A percentile compares a stretch with the other conserved stretches of the same genome.
Conservation (phyloP, 2,888 invertebrate genomes). For the Mesorhabditis belari region DNA sequence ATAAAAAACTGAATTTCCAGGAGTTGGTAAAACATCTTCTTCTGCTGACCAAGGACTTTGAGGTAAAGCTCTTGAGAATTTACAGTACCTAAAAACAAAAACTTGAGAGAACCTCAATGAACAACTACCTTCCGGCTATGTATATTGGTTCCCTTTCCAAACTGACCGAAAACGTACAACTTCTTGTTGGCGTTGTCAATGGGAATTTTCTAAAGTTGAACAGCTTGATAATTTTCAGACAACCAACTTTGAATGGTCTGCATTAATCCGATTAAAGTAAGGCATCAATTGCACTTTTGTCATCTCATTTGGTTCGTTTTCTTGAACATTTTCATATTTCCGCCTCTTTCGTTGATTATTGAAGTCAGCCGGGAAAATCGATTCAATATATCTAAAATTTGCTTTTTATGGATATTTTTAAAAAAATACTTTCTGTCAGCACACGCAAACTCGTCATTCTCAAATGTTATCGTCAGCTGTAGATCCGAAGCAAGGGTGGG, state of each 20-base stretch:
- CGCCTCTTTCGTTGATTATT: slow-evolving; percentile 6
- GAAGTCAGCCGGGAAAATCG: slow-evolving; percentile 33
- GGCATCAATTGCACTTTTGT: slow-evolving; percentile 32
- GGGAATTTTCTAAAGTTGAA: slow-evolving; percentile 22
- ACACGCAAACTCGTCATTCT: slow-evolving; percentile 40
- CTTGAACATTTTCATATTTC: slow-evolving; percentile 1
- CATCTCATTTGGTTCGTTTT: slow-evolving; percentile 4
- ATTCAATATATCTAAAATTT: slow-evolving; percentile 24
- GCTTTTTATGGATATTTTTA: neutral
- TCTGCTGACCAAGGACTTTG: slow-evolving; percentile 86
- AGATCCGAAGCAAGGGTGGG: slow-evolving; percentile 46
- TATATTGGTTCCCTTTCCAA: slow-evolving; percentile 45
- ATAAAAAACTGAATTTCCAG: slow-evolving; percentile 28
- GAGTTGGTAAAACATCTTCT: slow-evolving; percentile 23
- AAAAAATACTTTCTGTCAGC: slow-evolving; percentile 13
- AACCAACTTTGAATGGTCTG: slow-evolving; percentile 16
- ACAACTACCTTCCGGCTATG: slow-evolving; percentile 59
- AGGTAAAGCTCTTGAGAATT: slow-evolving; percentile 73
- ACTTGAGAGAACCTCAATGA: neutral
- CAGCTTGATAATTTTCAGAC: neutral
- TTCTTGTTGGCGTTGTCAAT: slow-evolving; percentile 27
- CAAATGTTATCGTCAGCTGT: slow-evolving; percentile 42
- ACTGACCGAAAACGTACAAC: slow-evolving; percentile 24
- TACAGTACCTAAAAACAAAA: slow-evolving; percentile 65
- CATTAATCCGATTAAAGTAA: slow-evolving; percentile 10